phyloP scores from a whole-genome alignment of 2,113 vertebrate species.

The Saccopteryx leptura region DNA sequence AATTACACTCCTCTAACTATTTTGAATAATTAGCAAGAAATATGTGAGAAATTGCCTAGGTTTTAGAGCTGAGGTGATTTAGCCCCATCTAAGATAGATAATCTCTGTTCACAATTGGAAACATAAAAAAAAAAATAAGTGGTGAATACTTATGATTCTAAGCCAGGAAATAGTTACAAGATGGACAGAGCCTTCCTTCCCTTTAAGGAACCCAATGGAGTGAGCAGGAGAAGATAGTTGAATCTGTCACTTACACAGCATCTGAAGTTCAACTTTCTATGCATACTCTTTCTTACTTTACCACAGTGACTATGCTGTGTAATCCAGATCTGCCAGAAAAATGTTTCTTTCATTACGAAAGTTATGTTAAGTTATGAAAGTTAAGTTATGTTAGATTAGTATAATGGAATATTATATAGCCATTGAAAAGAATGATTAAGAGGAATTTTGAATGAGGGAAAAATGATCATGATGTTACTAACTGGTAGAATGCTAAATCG shows the following conservation, averaged over 20 bases:
- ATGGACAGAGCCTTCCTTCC: neutral
- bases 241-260: neutral
- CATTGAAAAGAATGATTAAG: neutral
- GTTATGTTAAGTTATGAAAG: too few species aligned
- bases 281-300: neutral
- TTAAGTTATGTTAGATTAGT: neutral
- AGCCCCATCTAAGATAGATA: conserved; percentile 25
- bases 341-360: neutral
- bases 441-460: neutral
- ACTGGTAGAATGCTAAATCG: neutral
- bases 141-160: conserved; percentile 21
- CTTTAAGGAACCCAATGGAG: neutral
- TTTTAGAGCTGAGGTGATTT: conserved; percentile 23
- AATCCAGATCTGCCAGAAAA: neutral
- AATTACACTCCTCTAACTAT: conserved; percentile 8
- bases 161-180: neutral
- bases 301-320: neutral
- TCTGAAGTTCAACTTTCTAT: neutral
- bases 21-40: conserved; percentile 52
- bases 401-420: neutral
- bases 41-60: conserved; percentile 17
- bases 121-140: neutral
- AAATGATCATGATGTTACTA: neutral
- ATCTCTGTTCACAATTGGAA: conserved; percentile 3
- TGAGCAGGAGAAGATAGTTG: neutral